phyloP scores from a whole-genome alignment of 2,113 vertebrate species.

The Megaceryle torquata region DNA sequence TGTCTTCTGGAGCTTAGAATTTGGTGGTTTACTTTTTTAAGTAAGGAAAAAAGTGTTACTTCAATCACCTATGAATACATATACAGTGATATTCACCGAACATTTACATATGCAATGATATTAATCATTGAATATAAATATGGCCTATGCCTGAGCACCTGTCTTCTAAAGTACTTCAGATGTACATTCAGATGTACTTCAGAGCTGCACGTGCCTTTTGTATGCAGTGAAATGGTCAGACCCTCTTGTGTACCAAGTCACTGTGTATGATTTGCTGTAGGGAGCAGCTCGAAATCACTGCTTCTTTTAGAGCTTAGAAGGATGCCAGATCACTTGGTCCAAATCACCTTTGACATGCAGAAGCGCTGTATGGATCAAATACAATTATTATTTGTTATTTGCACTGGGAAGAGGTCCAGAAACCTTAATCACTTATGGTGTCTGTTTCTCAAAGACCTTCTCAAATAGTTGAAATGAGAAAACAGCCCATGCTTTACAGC shows the following conservation, averaged over 20 bases:
- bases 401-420: background rate
- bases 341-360: background rate
- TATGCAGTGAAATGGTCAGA: background rate
- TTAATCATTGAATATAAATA: background rate
- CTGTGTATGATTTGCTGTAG: background rate
- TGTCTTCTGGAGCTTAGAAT: background rate
- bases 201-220: background rate
- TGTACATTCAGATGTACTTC: background rate
- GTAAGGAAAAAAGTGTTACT: background rate
- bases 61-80: background rate
- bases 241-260: background rate
- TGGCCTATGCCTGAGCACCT: background rate
- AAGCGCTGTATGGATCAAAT: background rate
- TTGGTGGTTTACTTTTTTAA: background rate
- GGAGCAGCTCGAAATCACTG: background rate
- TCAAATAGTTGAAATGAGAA: background rate
- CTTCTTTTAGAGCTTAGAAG: background rate
- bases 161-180: background rate
- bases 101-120: background rate
- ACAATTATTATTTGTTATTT: background rate
- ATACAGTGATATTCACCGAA: background rate
- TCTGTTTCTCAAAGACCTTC: background rate
- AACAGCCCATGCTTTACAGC: background rate
- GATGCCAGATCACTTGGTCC: background rate
- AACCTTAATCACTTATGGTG: background rate